Base-by-base conservation (phyloP, 2,797 vertebrate genomes). In the Aplochiton taeniatus region DNA sequence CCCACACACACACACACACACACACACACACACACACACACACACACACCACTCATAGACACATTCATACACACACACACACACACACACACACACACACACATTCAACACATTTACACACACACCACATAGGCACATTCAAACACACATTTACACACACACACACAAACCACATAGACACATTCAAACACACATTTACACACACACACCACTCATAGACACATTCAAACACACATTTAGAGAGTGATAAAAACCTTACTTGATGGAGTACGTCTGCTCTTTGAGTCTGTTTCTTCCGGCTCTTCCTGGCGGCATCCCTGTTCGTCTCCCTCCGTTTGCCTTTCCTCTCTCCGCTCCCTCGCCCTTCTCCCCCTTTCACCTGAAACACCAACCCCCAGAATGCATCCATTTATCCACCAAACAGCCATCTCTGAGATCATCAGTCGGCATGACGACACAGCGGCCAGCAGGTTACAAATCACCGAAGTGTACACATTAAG, bases 261-360 rank as follows among this genome's bases (percentile, higher is more conserved):
- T 94, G 87, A 46, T 96, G 95, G 49, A 96, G 89, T 2, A 84
- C 65, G 0, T 96, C 95, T 0, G 94, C 95, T 63, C 84, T 89
- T 70, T 94, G 81, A 0, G 92, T 96, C 63, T 95, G 93, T 47
- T 92, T 95, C 64, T 65, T 91, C 42, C 95, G 87, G 74, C 91
- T 94, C 74, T 89, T 94, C 69, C 92, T 88, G 4, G 95, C 93
- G 0, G 94, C 91, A 0, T 79, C 78, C 59, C 91, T 82, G 85
- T 94, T 96, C 77, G 88, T 93, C 55, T 88, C 85, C 19, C 75
- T 86, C 48, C 87, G 88, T 65, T 81, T 90, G 14, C 78, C 66
- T 51, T 73, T 79, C 8, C 69, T 80, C 4, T 68, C 43, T 0
- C 14, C 12, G 13, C 41, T 55, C n/a, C 72, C 79, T 50, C 60